Percentiles rank a stretch among this genome's conserved stretches.
Evolutionary conservation across 2,113 vertebrate genomes (phyloP).

Genomic region (Macquaria australasica): DNA sequence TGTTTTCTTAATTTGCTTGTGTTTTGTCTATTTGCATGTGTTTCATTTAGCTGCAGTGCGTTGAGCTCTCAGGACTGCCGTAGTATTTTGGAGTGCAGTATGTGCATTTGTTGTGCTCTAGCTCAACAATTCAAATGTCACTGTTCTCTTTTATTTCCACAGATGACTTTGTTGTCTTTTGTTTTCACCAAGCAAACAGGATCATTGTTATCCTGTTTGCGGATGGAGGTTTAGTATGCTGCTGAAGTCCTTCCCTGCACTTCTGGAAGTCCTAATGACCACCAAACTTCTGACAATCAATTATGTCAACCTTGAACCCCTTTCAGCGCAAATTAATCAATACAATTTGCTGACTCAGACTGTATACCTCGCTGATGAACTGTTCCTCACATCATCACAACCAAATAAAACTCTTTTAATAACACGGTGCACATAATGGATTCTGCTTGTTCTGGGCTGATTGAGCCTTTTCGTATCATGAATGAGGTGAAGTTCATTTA

Average conservation of each 20-base stretch:
- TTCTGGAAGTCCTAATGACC: conserved; percentile 21
- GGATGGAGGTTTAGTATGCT: conserved; percentile 22
- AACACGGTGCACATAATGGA: conserved; percentile 37
- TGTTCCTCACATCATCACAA: conserved; percentile 37
- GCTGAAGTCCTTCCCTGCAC: conserved; percentile 10
- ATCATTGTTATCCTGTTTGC: background rate
- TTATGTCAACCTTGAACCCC: conserved; percentile 56
- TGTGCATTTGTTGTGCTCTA: background rate
- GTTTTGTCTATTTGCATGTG: no score
- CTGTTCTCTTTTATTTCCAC: background rate
- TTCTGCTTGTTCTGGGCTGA: conserved; percentile 54
- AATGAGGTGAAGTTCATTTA: conserved; percentile 70
- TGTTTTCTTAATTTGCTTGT: no score
- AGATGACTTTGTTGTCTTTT: background rate
- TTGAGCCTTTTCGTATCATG: conserved; percentile 57
- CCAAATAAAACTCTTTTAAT: conserved; percentile 54
- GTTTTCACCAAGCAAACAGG: background rate
- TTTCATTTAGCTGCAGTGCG: no score
- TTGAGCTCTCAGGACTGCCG: no score
- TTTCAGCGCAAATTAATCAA: conserved; percentile 59
- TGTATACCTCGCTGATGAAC: conserved; percentile 50
- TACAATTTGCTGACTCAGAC: conserved; percentile 53
- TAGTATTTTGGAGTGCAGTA: background rate
- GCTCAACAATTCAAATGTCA: background rate
- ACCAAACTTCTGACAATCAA: conserved; percentile 65